Base-by-base conservation (phyloP, 1,140 invertebrate species). In the Asobara japonica region DNA sequence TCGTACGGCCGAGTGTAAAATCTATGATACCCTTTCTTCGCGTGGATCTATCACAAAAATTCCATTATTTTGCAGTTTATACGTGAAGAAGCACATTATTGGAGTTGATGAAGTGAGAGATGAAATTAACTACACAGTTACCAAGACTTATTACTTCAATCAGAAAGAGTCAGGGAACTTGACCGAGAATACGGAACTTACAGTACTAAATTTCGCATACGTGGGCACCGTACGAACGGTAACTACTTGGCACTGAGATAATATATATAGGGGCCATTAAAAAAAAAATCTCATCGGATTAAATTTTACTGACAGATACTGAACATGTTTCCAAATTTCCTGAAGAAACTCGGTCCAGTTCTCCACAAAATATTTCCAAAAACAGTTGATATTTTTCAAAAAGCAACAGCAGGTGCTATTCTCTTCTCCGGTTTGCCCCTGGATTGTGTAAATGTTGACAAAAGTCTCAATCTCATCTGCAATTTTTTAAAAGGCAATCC, bases 181-280 rank as follows among this genome's bases (percentile, higher is more conserved):
- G 11, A 48, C 72, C 7, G 70, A 75, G 7, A 41, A 72, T 1
- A 76, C 80, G 1, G 69, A 71, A 65, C 10, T 82, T 2, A 78
- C 73, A 0, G 56, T 80, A n/a, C 30, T 82, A 22, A 80, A 80
- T 69, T 67, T 73, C 3, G 78, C 74, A 20, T 80, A 82, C 38
- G 18, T 80, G 0, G 78, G 79, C 20, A 72, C 69, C 0, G 69
- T 80, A n/a, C 29, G 41, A 1, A 74, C 65, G 68, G 80, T 77
- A 74, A 77, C 65, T 45, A 41, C 65, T 64, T n/a, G 25, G 29
- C 18, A 51, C 36, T 25, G 1, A 7, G 8, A 30, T 13, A 38
- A 45, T 56, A 51, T 7, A 2, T 18, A 51, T 51, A 2, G 8
- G n/a, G 3, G 1, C 5, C 16, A 45, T 45, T 45, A 3, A 45